Percentiles rank a stretch among this genome's conserved stretches.
Conservation (phyloP, 1,140 invertebrate genomes). For the Oreohelix idahoensis region DNA sequence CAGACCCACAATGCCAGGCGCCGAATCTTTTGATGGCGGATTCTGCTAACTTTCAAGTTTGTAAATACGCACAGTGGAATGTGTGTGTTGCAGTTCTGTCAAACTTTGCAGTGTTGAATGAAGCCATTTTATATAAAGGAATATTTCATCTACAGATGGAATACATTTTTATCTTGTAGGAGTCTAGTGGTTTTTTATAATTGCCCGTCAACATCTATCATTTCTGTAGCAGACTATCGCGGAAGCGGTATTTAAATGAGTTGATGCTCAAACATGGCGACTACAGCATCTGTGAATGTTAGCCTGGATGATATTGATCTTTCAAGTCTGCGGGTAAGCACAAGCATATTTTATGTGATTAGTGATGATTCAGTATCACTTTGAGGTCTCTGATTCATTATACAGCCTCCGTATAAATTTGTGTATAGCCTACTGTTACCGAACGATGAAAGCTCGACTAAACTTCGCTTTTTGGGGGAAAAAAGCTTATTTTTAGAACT, state of each 20-base stretch:
- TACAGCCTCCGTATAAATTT: too few relatives aligned
- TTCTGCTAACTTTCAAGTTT: not conserved
- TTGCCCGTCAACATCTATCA: not conserved
- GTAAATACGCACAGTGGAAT: not conserved
- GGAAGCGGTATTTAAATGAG: too few relatives aligned
- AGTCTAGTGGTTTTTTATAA: not conserved
- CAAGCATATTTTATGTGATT: too few relatives aligned
- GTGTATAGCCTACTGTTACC: too few relatives aligned
- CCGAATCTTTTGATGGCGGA: not conserved
- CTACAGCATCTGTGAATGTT: conserved; percentile 68
- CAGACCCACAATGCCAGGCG: not conserved
- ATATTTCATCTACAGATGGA: not conserved
- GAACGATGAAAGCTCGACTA: not conserved
- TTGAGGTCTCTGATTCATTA: too few relatives aligned
- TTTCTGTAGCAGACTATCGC: conserved; percentile 1
- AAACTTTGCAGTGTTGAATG: not conserved
- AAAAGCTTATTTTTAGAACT: conserved; percentile 2
- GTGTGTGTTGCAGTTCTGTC: not conserved
- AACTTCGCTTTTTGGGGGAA: not conserved
- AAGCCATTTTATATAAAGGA: not conserved
- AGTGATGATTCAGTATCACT: too few relatives aligned
- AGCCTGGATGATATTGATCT: conserved; percentile 96
- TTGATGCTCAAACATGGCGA: conserved; percentile 61
- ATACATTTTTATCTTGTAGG: not conserved
- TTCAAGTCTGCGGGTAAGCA: conserved; percentile 94